Base-by-base conservation (phyloP, 2,888 invertebrate species). In the Frankliniella fusca region DNA sequence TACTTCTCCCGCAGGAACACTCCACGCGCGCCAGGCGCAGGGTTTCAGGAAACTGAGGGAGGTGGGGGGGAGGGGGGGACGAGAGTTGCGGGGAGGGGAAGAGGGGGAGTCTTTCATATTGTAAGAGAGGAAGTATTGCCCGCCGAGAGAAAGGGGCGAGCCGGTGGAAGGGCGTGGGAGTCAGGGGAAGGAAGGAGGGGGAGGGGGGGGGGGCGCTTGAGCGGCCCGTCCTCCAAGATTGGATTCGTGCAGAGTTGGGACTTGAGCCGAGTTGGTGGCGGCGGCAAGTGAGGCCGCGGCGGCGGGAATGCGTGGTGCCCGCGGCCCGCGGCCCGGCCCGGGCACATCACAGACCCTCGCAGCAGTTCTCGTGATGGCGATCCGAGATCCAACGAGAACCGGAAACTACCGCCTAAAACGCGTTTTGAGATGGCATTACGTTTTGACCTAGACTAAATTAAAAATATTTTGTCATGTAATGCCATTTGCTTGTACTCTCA, bases 51-150 rank as follows among this genome's bases (percentile, higher is more conserved):
- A 38, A 38, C 38, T n/a, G n/a, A n/a, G n/a, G n/a, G n/a, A n/a
- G n/a, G n/a, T n/a, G 54, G 20, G 54, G 10, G 54, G 10, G 54
- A 54, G 50, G 18, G 54, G 18, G 2, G 18, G 54, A 54, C 5
- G 54, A 38, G 54, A 54, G 54, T 12, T 54, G 54, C 10, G 15
- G 50, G 9, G 7, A n/a, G n/a, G 65, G 70, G 27, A 12, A 27
- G 70, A 76, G 27, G 70, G 70, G 70, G 61, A 15, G 70, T 76
- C 70, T 76, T 76, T 76, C 70, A 76, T 76, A 76, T 76, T 76
- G 70, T 76, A 76, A 76, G 70, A 76, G 70, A 76, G 70, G 70
- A 76, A 76, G 70, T 76, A 76, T 76, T 23, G 70, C 70, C 70
- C 23, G 9, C 70, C 23, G 70, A 23, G 70, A 27, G 70, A 23